Conservation (phyloP, 2,113 vertebrate species). For the Notiomystis cincta region DNA sequence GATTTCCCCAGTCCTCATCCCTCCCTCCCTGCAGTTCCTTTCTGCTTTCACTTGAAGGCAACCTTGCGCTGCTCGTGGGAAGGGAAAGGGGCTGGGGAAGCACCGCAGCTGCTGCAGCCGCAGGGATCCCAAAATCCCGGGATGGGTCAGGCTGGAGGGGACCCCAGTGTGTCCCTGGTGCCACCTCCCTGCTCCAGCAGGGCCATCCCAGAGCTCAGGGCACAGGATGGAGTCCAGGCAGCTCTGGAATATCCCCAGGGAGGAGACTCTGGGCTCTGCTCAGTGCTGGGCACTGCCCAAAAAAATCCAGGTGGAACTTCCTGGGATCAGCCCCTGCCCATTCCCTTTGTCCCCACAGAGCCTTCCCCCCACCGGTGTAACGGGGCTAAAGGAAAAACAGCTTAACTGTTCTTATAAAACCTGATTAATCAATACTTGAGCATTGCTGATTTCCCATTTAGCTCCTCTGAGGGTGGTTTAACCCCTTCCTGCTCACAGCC, state of each 20-base stretch:
- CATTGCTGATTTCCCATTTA: neutral
- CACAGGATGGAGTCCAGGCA: neutral
- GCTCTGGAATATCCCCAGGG: neutral
- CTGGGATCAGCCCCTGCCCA: neutral
- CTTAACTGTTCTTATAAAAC: accelerated
- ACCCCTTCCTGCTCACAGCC: neutral
- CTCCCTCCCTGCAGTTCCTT: conserved; percentile 61
- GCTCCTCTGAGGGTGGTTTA: neutral
- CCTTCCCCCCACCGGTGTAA: too few relatives aligned
- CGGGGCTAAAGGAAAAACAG: too few relatives aligned
- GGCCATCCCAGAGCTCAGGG: neutral
- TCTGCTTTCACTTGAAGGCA: conserved; percentile 67
- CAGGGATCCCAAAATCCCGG: neutral
- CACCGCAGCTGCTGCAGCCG: neutral
- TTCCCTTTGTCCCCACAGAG: neutral
- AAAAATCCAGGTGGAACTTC: neutral
- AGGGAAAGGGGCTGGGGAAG: neutral
- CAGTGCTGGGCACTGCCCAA: neutral
- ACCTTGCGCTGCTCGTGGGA: conserved; percentile 38
- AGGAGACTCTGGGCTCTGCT: neutral
- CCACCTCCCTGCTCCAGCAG: neutral
- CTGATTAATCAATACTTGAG: too few relatives aligned
- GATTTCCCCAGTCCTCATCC: neutral
- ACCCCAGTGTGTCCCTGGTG: neutral
- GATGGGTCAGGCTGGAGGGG: neutral